Conservation (phyloP, 2,797 vertebrate genomes). For the Sphenodon punctatus region DNA sequence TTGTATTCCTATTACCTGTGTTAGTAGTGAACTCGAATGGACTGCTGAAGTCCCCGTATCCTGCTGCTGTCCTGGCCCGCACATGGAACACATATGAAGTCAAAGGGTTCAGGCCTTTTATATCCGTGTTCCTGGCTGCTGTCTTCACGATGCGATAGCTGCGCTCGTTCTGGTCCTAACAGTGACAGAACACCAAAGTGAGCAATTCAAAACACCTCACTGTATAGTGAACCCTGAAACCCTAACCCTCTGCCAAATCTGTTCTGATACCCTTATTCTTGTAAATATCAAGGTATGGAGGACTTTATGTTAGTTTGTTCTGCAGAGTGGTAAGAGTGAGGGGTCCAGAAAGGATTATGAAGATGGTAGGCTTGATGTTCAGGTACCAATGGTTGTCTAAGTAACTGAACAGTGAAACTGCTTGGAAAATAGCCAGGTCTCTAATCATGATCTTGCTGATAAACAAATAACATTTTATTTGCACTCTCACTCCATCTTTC, state of each 20-base stretch:
- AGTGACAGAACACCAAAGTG: background rate
- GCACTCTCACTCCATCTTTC: background rate
- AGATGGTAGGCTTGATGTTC: background rate
- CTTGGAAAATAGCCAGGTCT: conserved; percentile 28
- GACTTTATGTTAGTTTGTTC: background rate
- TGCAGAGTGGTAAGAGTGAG: background rate
- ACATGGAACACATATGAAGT: conserved; percentile 97
- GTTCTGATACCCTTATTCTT: background rate
- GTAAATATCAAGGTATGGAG: background rate
- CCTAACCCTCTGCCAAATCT: background rate
- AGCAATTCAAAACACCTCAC: background rate
- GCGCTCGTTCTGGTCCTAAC: conserved; percentile 94
- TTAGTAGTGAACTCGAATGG: conserved; percentile 97
- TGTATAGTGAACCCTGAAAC: background rate
- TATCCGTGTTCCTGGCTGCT: conserved; percentile 88
- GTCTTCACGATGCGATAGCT: conserved; percentile 97
- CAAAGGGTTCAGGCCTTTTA: conserved; percentile 92
- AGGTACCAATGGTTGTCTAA: conserved; percentile 26
- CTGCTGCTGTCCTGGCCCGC: conserved; percentile 92
- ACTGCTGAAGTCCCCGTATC: conserved; percentile 94
- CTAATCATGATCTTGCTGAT: conserved; percentile 20
- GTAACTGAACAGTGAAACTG: conserved; percentile 9
- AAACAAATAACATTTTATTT: conserved; percentile 43
- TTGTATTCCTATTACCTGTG: conserved; percentile 81
- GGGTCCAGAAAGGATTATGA: conserved; percentile 29